A percentile compares a stretch with the other conserved stretches of the same genome.
Conservation (phyloP, 1,140 invertebrate genomes). For the Arctopsyche grandis region DNA sequence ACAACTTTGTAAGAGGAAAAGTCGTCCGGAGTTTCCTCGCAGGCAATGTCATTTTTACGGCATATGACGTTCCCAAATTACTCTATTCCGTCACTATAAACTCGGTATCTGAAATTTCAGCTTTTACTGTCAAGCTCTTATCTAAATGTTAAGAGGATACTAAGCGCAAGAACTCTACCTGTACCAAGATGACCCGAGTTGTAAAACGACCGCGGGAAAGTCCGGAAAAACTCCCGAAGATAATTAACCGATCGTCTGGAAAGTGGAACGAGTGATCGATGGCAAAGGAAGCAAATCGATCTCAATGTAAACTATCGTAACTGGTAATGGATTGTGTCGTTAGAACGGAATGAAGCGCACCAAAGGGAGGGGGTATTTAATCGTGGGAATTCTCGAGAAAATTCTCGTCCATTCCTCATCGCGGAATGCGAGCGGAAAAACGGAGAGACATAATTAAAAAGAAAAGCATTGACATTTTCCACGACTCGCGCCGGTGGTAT, state of each 20-base stretch:
- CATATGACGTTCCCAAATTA: neutral
- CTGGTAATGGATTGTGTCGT: no score
- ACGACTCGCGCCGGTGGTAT: no score
- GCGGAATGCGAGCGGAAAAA: no score
- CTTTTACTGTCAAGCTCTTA: conserved; percentile 1
- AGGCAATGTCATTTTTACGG: neutral
- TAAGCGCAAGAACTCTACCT: neutral
- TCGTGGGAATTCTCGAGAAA: no score
- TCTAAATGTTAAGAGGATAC: neutral
- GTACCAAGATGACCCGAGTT: no score
- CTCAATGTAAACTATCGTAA: no score
- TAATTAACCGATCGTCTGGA: neutral
- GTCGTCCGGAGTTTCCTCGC: neutral
- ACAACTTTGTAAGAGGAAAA: neutral
- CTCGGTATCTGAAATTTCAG: conserved; percentile 13
- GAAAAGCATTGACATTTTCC: no score
- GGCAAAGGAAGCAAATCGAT: neutral
- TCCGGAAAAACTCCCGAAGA: neutral
- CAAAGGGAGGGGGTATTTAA: no score
- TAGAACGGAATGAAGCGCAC: no score
- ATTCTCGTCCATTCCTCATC: no score
- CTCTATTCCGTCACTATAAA: neutral
- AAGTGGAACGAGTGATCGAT: neutral
- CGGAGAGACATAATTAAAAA: no score
- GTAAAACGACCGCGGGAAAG: no score